Evolutionary conservation across 2,113 vertebrate species (phyloP), one percentile per base, ranked within the genome.

Genomic region (Bucco capensis): DNA sequence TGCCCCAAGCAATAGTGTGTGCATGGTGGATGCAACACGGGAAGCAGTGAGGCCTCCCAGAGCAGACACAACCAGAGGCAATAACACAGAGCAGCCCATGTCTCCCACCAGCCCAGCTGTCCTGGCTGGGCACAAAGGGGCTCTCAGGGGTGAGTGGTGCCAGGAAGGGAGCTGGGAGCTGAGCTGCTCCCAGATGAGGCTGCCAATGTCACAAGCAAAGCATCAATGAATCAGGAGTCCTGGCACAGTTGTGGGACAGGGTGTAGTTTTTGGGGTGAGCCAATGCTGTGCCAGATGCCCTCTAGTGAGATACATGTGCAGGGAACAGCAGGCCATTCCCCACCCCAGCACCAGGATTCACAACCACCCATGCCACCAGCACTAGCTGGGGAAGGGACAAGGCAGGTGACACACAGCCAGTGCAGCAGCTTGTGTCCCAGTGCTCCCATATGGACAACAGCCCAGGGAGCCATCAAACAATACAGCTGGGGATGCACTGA

Each of bases 101-200:
- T 19, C 46, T 60, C 54, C 65, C 30, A 44, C 56, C 47, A 61
- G 35, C 23, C 31, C 44, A 31, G 31, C 44, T 14, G 0, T 17
- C 31, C 35, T 21, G 25, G 72, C 21, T 15, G 62, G 54, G 46
- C 25, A 69, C n/a, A 9, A 8, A 67, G n/a, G 31, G 31, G 37
- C 46, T 46, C 38, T n/a, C 2, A 0, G 12, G 23, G 7, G 6
- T 3, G 10, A 76, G 53, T 1, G 1, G 22, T 4, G 2, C 31
- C 4, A 3, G 31, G 51, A 31, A 67, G 27, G 37, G 22, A 76
- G 31, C 62, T 42, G 27, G 37, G 22, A 76, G 31, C 62, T 54
- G n/a, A 49, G 46, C 56, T 25, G 31, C 38, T 73, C 50, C 50
- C 56, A 19, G 49, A 27, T 54, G 54, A 78, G 38, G 44, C 35